Evolutionary conservation across 2,113 vertebrate species (phyloP), one percentile per base, ranked within the genome.

Genomic region (Pseudorasbora parva): DNA sequence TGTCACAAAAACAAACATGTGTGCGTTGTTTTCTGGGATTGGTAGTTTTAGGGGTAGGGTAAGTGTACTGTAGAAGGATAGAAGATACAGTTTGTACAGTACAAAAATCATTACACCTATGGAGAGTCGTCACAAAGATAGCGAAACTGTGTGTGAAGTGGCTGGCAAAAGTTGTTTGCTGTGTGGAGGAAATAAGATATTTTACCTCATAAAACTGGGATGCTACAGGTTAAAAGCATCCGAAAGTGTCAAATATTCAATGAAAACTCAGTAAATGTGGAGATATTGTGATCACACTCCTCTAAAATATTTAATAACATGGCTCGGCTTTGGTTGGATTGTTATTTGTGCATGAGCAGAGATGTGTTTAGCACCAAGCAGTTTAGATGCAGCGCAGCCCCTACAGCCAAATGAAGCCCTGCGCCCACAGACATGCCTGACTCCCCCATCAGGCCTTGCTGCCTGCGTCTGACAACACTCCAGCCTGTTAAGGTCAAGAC

Each of bases 401-500:
- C 25, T 78, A 17, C 76, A 78, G 41, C 23, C 15, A 41, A 62
- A 77, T 57, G 30, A 77, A 77, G 74, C 54, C 74, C 30, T 41
- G 41, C 3, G 21, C 47, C 78, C 64, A 9, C 78, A 69, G 78
- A 81, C 78, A 81, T 41, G 64, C 78, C 64, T 81, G 78, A 51
- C 47, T 81, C 78, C 69, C 78, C 64, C 78, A 81, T 81, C 78
- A 81, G 64, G 78, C 78, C 62, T 81, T 69, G 64, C 64, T 77
- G 62, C 62, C 73, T 66, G 84, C 68, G 73, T 84, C 85, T 93
- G 92, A 93, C 90, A 93, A 88, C 82, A 87, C 87, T 83, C 90
- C 91, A 91, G 91, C 86, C 90, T 92, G 92, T 91, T 93, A 92
- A 94, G 93, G 94, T 93, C 92, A 92, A 90, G 92, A 89, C 90